Evolutionary conservation across 2,797 vertebrate species (phyloP).

Genomic region (Labeo calbasu): DNA sequence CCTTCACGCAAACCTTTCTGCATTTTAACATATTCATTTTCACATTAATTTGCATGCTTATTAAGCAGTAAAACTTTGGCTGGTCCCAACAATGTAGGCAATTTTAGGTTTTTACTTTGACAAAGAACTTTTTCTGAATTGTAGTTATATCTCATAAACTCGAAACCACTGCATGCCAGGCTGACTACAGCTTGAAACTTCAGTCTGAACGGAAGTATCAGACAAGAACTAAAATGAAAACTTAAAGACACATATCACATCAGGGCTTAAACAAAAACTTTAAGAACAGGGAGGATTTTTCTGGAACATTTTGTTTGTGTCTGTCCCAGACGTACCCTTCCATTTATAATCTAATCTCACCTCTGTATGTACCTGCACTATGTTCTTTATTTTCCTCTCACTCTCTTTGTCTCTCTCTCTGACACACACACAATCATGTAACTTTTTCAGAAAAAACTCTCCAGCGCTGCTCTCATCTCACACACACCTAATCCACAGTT

Average conservation of each 20-base stretch:
- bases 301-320: constrained; percentile 35
- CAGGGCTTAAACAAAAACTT: constrained; percentile 34
- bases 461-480: constrained; percentile 36
- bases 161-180: constrained; percentile 34
- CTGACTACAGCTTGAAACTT: constrained; percentile 34
- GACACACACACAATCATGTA: constrained; percentile 32
- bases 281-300: constrained; percentile 7
- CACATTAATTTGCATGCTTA: neutral
- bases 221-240: constrained; percentile 36
- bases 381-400: constrained; percentile 35
- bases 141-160: neutral
- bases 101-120: neutral
- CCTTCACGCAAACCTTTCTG: constrained; percentile 5
- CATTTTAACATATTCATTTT: neutral
- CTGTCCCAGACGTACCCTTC: constrained; percentile 21
- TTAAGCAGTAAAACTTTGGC: neutral
- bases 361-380: constrained; percentile 40
- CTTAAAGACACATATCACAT: constrained; percentile 30
- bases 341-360: constrained; percentile 40
- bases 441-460: constrained; percentile 42
- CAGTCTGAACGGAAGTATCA: constrained; percentile 1
- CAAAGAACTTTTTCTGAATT: neutral
- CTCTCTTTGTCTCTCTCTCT: constrained; percentile 35
- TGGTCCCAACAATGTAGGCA: neutral
- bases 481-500: constrained; percentile 43